Base-by-base conservation (phyloP, 2,888 invertebrate species). In the Tetragonisca angustula region DNA sequence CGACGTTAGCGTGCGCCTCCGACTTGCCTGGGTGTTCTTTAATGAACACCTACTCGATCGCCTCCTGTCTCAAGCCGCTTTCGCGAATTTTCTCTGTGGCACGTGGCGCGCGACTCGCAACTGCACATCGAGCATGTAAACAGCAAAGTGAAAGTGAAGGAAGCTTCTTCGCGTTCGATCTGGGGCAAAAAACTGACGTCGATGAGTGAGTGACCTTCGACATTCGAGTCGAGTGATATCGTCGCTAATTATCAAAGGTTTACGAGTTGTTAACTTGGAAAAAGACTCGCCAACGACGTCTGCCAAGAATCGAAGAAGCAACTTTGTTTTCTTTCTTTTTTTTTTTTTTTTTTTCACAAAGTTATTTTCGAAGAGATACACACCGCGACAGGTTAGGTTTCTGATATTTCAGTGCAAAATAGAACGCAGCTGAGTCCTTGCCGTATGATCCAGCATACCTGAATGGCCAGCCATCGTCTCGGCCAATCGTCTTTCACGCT, bases 401-500 rank as follows among this genome's bases (percentile, higher is more conserved):
- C 36, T n/a, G 21, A 43, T 52, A 52, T 1, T 4, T 17, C 4
- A 17, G 9, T 3, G 59, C 67, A 32, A 67, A 59, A 54, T 27
- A 11, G 68, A 24, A 43, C 36, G 65, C 32, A 19, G 49, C 61
- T 27, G 61, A 50, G 32, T 52, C 17, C n/a, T 50, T 52, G 59
- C 36, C 61, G 71, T 19, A 74, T 61, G 17, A 68, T 74, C 65
- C 70, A 70, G 71, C 83, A 83, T 83, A 88, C 79, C 85, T 73
- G 81, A 78, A 62, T 76, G 81, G 88, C 83, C 89, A 88, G 90
- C 87, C 88, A 87, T 79, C 71, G 81, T 68, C 77, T 87, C 87
- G 81, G 79, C 91, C 91, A 91, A 91, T 91, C 84, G 79, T 84
- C 86, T 82, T 79, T 77, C 85, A 81, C 71, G 82, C 73, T 87